These are phyloP conservation scores for Arizona elegans DNA, from an alignment of 2,113 vertebrate genomes.

Conservation along the genomic window DNA sequence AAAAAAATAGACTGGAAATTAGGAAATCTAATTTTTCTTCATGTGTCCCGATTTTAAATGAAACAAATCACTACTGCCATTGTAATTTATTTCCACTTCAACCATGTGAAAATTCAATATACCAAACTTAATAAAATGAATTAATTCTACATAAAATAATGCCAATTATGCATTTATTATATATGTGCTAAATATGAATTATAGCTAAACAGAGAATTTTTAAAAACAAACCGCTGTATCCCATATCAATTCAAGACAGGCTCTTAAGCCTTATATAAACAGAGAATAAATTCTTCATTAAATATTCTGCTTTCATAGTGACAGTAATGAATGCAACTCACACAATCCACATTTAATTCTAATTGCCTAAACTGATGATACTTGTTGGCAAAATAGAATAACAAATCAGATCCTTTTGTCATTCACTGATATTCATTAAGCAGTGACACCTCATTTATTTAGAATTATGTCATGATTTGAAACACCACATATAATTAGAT, in stretches of 20 bases:
- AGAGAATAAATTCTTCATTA: slow-evolving; percentile 37
- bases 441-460: slow-evolving; percentile 65
- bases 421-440: slow-evolving; percentile 68
- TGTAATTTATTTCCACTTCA: not conserved
- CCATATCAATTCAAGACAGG: not conserved
- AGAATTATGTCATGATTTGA: slow-evolving; percentile 60
- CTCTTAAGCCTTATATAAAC: not conserved
- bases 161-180: not conserved
- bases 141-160: not conserved
- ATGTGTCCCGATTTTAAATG: not conserved
- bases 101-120: rapidly evolving
- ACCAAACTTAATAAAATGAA: not conserved
- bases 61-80: not conserved
- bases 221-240: not conserved
- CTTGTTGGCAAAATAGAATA: slow-evolving; percentile 53
- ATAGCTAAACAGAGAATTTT: not conserved
- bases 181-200: not conserved
- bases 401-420: slow-evolving; percentile 56
- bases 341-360: slow-evolving; percentile 52
- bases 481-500: slow-evolving; percentile 45
- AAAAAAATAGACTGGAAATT: not conserved
- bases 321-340: slow-evolving; percentile 41
- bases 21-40: not conserved
- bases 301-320: slow-evolving; percentile 5
- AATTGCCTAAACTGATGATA: slow-evolving; percentile 45